phyloP scores from a whole-genome alignment of 2,888 invertebrate species.

The Lasioglossum vierecki region DNA sequence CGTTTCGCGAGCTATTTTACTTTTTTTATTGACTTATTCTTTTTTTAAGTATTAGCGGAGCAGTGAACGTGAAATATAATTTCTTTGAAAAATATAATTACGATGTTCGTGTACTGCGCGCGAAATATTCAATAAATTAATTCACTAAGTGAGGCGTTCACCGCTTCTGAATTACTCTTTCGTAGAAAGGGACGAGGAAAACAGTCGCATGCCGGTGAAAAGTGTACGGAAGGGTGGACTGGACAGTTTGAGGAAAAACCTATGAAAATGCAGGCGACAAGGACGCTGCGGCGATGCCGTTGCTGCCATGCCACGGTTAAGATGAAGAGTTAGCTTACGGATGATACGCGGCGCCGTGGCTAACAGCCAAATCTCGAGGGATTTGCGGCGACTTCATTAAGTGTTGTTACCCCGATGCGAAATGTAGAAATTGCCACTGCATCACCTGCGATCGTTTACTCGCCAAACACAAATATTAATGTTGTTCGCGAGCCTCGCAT shows the following conservation, averaged over 20 bases:
- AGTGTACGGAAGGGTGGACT: neutral
- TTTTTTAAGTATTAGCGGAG: neutral
- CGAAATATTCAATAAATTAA: too few relatives aligned
- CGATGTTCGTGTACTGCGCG: too few relatives aligned
- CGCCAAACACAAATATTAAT: neutral
- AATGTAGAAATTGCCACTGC: conserved; percentile 4
- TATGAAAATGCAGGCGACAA: neutral
- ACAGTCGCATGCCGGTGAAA: neutral
- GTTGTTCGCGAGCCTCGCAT: neutral
- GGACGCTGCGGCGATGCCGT: neutral
- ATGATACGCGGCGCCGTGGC: neutral
- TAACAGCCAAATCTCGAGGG: conserved; percentile 13
- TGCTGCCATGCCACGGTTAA: neutral
- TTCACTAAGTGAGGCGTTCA: too few relatives aligned
- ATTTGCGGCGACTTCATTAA: conserved; percentile 8
- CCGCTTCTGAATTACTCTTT: neutral
- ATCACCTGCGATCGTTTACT: conserved; percentile 8
- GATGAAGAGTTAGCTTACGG: conserved; percentile 18
- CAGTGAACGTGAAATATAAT: neutral
- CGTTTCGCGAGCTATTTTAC: neutral
- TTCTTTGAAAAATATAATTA: neutral
- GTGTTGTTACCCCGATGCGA: neutral
- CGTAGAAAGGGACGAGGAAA: neutral
- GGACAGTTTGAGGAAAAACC: neutral
- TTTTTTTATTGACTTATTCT: neutral